Conservation (phyloP, 2,888 invertebrate genomes). For the Coenonympha glycerion region DNA sequence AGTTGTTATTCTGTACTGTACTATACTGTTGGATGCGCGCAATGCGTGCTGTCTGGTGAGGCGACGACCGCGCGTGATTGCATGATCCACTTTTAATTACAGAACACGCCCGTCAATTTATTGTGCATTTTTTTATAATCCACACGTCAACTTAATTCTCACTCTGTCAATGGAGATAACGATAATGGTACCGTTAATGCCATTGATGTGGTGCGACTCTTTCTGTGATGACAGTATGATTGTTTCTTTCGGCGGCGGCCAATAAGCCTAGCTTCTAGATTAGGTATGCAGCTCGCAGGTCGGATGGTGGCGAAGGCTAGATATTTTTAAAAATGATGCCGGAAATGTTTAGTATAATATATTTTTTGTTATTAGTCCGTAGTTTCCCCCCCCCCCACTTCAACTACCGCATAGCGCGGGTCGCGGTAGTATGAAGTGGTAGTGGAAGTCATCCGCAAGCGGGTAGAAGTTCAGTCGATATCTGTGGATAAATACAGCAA, state of each 20-base stretch:
- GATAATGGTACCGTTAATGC: neutral
- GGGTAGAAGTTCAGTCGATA: too few relatives aligned
- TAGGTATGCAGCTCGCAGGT: too few relatives aligned
- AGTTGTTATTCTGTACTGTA: too few relatives aligned
- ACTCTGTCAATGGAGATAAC: slow-evolving; percentile 1
- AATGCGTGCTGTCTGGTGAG: slow-evolving; percentile 10
- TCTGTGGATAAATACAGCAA: too few relatives aligned
- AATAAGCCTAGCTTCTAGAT: neutral
- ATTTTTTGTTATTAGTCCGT: too few relatives aligned
- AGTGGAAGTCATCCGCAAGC: too few relatives aligned
- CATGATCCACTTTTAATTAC: slow-evolving; percentile 20
- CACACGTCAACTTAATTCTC: neutral
- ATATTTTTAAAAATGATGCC: too few relatives aligned
- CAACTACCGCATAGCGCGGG: too few relatives aligned
- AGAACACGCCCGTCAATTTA: slow-evolving; percentile 7
- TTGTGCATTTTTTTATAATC: slow-evolving; percentile 13
- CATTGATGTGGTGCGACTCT: neutral
- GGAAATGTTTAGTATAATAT: too few relatives aligned
- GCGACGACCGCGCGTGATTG: slow-evolving; percentile 14
- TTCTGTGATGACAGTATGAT: neutral
- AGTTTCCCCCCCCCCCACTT: too few relatives aligned
- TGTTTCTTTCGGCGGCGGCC: neutral
- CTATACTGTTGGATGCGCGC: neutral
- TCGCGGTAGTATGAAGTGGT: too few relatives aligned
- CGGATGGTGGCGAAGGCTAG: too few relatives aligned